Conservation (phyloP, 1,140 invertebrate species). For the Bactericera cockerelli region DNA sequence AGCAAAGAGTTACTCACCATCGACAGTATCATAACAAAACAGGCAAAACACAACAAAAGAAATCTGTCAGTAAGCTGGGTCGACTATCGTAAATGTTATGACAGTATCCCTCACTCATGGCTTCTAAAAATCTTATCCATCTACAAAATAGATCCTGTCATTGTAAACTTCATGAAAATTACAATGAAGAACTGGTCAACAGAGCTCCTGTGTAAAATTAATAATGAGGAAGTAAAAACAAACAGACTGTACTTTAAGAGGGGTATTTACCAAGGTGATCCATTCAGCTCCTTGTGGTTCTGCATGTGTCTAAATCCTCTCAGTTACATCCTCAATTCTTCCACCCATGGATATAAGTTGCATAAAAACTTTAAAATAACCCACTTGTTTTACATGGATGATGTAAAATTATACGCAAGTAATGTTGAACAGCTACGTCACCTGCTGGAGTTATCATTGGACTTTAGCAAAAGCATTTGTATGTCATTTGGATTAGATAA, state of each 20-base stretch:
- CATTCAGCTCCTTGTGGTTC: slow-evolving; percentile 15
- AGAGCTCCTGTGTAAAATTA: background rate
- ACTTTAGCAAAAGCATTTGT: background rate
- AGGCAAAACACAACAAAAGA: background rate
- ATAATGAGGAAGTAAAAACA: background rate
- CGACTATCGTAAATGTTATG: background rate
- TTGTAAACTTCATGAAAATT: background rate
- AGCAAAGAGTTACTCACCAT: background rate
- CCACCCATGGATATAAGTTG: background rate
- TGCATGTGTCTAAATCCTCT: slow-evolving; percentile 4
- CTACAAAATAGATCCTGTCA: slow-evolving; percentile 13
- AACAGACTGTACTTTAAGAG: background rate
- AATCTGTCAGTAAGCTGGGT: background rate
- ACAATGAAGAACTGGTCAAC: background rate
- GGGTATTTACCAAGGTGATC: slow-evolving; percentile 16
- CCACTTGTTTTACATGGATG: background rate
- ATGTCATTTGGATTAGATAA: background rate
- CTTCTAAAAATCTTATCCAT: slow-evolving; percentile 16
- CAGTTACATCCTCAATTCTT: background rate
- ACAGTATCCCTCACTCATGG: slow-evolving; percentile 14
- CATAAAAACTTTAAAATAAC: too few relatives aligned
- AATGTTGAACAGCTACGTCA: background rate
- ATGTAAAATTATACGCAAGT: background rate
- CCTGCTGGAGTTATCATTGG: background rate
- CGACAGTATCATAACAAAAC: background rate